phyloP scores from a whole-genome alignment of 2,113 vertebrate genomes.

The Addax nasomaculatus region DNA sequence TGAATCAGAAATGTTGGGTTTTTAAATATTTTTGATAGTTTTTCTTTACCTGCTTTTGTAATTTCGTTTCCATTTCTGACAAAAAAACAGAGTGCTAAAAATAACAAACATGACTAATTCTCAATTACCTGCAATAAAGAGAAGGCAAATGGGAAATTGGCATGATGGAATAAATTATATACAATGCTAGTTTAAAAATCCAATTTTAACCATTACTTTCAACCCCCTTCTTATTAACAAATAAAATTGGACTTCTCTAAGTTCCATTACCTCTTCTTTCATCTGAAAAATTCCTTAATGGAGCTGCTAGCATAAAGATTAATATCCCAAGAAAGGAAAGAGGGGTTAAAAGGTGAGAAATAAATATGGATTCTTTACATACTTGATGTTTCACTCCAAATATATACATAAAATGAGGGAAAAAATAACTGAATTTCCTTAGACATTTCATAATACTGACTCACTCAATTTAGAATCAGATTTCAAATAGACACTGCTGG shows the following conservation, averaged over 20 bases:
- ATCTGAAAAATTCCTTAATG: conserved; percentile 1
- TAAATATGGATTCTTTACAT: neutral
- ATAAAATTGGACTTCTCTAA: conserved; percentile 36
- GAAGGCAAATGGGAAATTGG: conserved; percentile 27
- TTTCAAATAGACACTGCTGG: neutral
- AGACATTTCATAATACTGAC: neutral
- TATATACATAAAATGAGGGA: neutral
- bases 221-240: conserved; percentile 60
- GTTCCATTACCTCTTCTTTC: conserved; percentile 26
- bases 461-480: neutral
- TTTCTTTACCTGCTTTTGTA: conserved; percentile 42
- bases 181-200: conserved; percentile 54
- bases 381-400: neutral
- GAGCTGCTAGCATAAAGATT: neutral
- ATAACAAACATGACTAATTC: conserved; percentile 67
- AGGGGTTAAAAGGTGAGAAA: neutral
- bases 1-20: neutral
- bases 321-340: neutral
- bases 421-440: neutral
- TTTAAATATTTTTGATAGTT: neutral
- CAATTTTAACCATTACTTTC: conserved; percentile 54
- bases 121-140: conserved; percentile 62
- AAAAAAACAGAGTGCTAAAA: conserved; percentile 54
- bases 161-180: conserved; percentile 60
- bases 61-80: conserved; percentile 37